Base-by-base conservation (phyloP, 2,888 invertebrate genomes). In the Zaprionus obscuricornis region DNA sequence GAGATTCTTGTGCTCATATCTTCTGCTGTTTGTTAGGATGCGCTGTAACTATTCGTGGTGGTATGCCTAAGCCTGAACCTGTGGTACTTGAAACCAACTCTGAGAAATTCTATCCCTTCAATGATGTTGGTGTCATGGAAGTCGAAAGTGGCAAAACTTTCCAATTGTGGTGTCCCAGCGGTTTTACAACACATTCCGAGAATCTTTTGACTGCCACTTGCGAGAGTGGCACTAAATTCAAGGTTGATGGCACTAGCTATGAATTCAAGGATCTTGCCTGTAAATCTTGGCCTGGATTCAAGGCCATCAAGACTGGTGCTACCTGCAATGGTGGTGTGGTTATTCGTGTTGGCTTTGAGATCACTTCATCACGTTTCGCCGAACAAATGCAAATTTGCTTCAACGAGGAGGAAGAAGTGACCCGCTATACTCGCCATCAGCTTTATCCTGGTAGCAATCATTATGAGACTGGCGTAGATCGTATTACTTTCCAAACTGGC, bases 31-130 rank as follows among this genome's bases (percentile, higher is more conserved):
- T n/a, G n/a, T n/a, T n/a, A n/a, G n/a, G n/a, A n/a, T 88, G 88
- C 52, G 74, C 51, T 37, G 72, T 89, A 10, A 68, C 69, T 5
- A 74, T 89, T 43, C 76, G 82, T n/a, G 65, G 81, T 55, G 79
- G 76, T n/a, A 55, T 89, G 18, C 81, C 68, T 3, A 68, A 92
- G 36, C 93, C 93, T 0, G 93, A 93, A 76, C 93, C 94, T 0
- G 90, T 94, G n/a, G n/a, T n/a, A n/a, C n/a, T n/a, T n/a, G n/a
- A 88, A 51, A 88, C 91, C 1, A 87, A 91, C 3, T 84, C 88
- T 7, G 73, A 69, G n/a, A 68, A 72, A 1, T 71, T 89, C 11
- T 76, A 88, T 54, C 77, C 86, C 10, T 89, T 87, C 50, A 70
- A 74, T 2, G 58, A 75, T 22, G 31, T 60, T 2, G 89, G 89